Conservation (phyloP, 2,888 invertebrate species). For the Neoaliturus tenellus region DNA sequence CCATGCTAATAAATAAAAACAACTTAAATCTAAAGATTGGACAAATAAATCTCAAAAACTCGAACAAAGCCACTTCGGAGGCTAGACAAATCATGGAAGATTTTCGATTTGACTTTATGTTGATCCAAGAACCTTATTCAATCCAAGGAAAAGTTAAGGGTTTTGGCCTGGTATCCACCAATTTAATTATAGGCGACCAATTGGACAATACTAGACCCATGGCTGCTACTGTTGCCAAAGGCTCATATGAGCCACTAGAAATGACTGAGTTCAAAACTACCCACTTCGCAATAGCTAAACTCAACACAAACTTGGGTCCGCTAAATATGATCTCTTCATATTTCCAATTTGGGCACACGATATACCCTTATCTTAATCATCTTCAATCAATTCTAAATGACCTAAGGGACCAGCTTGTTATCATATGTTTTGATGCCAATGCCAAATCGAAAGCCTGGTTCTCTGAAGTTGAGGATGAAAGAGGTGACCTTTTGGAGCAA, state of each 20-base stretch:
- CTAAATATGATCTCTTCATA: neutral
- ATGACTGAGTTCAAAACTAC: neutral
- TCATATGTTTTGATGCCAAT: neutral
- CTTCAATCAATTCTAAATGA: neutral
- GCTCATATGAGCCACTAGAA: neutral
- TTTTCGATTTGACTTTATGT: neutral
- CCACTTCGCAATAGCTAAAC: neutral
- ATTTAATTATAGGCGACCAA: neutral
- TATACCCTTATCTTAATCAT: neutral
- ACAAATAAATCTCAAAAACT: slow-evolving; percentile 21
- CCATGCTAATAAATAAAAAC: neutral
- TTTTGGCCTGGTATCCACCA: neutral
- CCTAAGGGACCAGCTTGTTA: neutral
- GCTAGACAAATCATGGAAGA: neutral
- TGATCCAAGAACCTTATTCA: slow-evolving; percentile 8
- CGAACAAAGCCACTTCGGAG: slow-evolving; percentile 5
- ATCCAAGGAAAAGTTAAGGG: neutral
- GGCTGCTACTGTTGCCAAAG: neutral
- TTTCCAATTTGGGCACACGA: neutral
- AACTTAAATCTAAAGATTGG: neutral
- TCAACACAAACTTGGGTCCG: neutral
- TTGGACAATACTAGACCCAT: neutral
- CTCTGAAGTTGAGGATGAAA: neutral
- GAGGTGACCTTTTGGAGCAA: neutral
- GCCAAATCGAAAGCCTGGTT: neutral